A percentile compares a stretch with the other conserved stretches of the same genome.
Evolutionary conservation across 2,113 vertebrate genomes (phyloP).

Genomic region (Ceyx melanurus): DNA sequence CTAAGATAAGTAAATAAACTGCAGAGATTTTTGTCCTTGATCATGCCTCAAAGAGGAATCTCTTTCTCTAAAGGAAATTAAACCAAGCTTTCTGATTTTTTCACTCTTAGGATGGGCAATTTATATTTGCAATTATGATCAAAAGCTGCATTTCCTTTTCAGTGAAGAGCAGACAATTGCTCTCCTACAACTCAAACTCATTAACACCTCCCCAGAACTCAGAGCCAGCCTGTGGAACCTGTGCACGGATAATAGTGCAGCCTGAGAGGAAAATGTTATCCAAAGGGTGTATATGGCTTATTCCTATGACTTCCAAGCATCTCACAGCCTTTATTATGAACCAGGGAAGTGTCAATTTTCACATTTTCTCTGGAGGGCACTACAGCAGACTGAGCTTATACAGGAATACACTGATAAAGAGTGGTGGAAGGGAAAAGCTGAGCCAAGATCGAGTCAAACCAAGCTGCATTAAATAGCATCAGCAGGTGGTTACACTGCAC

Average conservation of each 20-base stretch:
- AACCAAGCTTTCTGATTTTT: slow-evolving; percentile 19
- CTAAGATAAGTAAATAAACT: neutral
- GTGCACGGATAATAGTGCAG: neutral
- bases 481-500: neutral
- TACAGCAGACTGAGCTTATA: neutral
- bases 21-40: slow-evolving; percentile 14
- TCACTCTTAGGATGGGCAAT: neutral
- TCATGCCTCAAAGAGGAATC: neutral
- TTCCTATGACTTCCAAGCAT: neutral
- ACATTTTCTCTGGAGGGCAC: neutral
- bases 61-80: slow-evolving; percentile 12
- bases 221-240: neutral
- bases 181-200: neutral
- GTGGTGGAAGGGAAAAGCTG: neutral
- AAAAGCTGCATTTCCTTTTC: slow-evolving; percentile 24
- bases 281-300: neutral
- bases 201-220: slow-evolving; percentile 15
- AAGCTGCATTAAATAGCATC: neutral
- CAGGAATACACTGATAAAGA: neutral
- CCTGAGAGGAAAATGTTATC: neutral
- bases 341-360: neutral
- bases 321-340: neutral
- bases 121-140: slow-evolving; percentile 42
- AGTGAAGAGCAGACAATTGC: neutral
- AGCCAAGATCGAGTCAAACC: neutral